Evolutionary conservation across 30 jellyfish, hydroid and myxozoan genomes (phyloP), one percentile per base, ranked within the genome.

Genomic region (Clytia hemisphaerica): DNA sequence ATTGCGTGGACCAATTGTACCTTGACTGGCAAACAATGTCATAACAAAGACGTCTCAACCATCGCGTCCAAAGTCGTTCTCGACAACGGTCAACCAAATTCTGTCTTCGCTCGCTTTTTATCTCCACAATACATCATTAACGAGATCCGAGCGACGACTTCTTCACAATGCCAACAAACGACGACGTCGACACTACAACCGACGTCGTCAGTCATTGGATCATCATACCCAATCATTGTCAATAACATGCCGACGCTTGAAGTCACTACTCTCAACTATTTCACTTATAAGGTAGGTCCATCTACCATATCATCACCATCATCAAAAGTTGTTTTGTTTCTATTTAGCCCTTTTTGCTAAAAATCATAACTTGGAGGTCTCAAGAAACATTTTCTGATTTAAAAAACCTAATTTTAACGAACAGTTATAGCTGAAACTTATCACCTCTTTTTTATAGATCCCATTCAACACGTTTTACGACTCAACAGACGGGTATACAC

Each of bases 1-100:
- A 44, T 86, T 14, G 94, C 92, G 7, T 86, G 96, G 96, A 71
- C 94, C 1, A 86, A 86, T 65, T 86, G 96, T 61, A 78, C 92
- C 21, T 33, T 78, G n/a, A 25, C 60, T 32, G 91, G 77, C 6
- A 33, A 38, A 0, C 61, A 40, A 33, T 86, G 96, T 60, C 96
- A 93, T 2, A 76, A 10, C 2, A 47, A 34, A 44, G 66, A 44
- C 2, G 65, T 86, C 49, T 44, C 71, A 5, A 19, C 68, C n/a
- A 58, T 86, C 53, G 58, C 77, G n/a, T 24, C 76, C 9, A 85
- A 78, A 54, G 76, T 78, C 2, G 37, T 78, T 2, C 46, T 59
- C 26, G 45, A 58, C 1, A 83, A 86, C 40, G 94, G 94, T 22
- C 28, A 50, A 19, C 77, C 81, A 10, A 65, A 78, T 45, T 67